Conservation (phyloP, 2,797 vertebrate species). For the Poeciliopsis paucimaculata region DNA sequence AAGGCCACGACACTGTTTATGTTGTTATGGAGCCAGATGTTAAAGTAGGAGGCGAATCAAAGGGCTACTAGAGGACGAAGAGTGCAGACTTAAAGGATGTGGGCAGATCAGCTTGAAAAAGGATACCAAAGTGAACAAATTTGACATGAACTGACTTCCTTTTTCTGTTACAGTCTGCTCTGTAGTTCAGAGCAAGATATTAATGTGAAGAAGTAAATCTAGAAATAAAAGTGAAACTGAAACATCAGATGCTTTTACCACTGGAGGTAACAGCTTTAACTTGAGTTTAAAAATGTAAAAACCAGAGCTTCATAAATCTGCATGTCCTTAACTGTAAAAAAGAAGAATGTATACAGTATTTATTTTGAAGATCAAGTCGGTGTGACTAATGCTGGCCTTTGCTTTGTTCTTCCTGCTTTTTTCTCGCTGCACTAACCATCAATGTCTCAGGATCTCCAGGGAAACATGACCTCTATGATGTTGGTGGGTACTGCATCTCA, state of each 20-base stretch:
- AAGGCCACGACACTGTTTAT: constrained; percentile 12
- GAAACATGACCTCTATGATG: constrained; percentile 70
- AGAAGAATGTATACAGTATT: constrained; percentile 9
- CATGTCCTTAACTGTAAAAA: constrained; percentile 1
- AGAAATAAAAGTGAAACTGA: not conserved
- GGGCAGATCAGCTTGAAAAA: constrained; percentile 38
- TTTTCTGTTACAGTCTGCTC: not conserved
- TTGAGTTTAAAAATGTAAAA: not conserved
- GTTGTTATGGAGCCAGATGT: constrained; percentile 27
- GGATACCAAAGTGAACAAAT: constrained; percentile 47
- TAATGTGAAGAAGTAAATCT: not conserved
- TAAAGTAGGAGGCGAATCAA: constrained; percentile 38
- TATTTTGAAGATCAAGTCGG: constrained; percentile 6
- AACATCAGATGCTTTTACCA: not conserved
- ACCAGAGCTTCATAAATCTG: not conserved
- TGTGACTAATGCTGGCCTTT: constrained; percentile 57
- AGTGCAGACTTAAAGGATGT: constrained; percentile 34
- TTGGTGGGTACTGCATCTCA: constrained; percentile 65
- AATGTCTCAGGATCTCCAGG: constrained; percentile 73
- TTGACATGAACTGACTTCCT: constrained; percentile 33
- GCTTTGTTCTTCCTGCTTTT: constrained; percentile 51
- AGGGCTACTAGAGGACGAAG: constrained; percentile 24
- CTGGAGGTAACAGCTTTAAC: not conserved
- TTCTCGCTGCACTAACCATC: constrained; percentile 47
- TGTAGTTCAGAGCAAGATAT: not conserved